Evolutionary conservation across 2,113 vertebrate genomes (phyloP).

Genomic region (Brevimyrus niger): DNA sequence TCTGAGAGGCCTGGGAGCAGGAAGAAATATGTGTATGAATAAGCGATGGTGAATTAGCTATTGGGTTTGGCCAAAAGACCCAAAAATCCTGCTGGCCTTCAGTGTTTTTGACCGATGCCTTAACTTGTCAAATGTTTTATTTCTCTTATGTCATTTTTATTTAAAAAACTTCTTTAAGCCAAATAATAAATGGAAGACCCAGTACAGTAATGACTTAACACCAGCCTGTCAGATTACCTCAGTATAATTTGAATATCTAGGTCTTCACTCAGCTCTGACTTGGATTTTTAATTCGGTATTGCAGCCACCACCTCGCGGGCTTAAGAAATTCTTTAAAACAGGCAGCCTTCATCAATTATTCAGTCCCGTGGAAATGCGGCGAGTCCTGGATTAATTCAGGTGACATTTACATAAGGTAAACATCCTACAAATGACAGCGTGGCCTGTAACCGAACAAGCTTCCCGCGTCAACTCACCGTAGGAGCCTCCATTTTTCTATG

Average conservation of each 20-base stretch:
- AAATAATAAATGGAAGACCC: not conserved
- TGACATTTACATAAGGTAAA: constrained; percentile 66
- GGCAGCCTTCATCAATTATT: constrained; percentile 40
- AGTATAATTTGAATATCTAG: not conserved
- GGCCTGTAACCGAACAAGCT: constrained; percentile 50
- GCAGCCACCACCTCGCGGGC: not conserved
- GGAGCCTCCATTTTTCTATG: constrained; percentile 49
- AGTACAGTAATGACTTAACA: not conserved
- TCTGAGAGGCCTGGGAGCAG: not conserved
- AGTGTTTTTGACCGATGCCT: not conserved
- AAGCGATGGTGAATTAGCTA: not conserved
- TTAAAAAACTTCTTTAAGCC: not conserved
- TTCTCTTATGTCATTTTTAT: not conserved
- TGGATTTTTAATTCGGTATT: not conserved
- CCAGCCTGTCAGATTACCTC: not conserved
- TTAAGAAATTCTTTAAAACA: constrained; percentile 26
- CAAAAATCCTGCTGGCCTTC: not conserved
- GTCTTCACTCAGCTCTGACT: not conserved
- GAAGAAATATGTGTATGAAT: not conserved
- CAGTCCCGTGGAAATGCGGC: constrained; percentile 40
- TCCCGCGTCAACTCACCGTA: not conserved
- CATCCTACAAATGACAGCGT: constrained; percentile 61
- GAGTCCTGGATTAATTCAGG: constrained; percentile 42
- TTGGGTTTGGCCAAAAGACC: not conserved
- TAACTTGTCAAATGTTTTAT: not conserved